phyloP scores from a whole-genome alignment of 2,888 invertebrate genomes.

The Chrysolina oricalcia region DNA sequence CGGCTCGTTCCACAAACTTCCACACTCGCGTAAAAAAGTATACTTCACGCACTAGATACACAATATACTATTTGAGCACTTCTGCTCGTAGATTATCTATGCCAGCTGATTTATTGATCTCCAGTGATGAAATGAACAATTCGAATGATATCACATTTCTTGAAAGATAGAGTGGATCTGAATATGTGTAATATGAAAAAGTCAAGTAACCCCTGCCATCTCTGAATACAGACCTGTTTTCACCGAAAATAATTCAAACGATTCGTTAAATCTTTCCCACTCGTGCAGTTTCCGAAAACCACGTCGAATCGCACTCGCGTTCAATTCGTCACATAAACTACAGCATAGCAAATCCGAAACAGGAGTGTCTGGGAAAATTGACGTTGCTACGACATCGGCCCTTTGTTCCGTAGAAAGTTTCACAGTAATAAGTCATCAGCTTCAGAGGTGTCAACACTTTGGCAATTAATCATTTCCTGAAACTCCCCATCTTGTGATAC shows the following conservation, averaged over 20 bases:
- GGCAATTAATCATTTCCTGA: constrained; percentile 69
- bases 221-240: background rate
- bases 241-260: background rate
- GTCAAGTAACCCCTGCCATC: background rate
- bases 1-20: too few relatives aligned
- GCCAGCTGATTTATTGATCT: too few relatives aligned
- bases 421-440: constrained; percentile 68
- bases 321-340: constrained; percentile 62
- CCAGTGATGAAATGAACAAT: too few relatives aligned
- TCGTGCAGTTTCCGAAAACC: background rate
- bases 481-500: constrained; percentile 60
- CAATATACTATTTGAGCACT: too few relatives aligned
- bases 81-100: too few relatives aligned
- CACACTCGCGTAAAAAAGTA: too few relatives aligned
- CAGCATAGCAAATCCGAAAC: constrained; percentile 64
- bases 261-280: background rate
- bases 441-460: constrained; percentile 66
- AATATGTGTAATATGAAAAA: too few relatives aligned
- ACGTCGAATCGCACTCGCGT: constrained; percentile 67
- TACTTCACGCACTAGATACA: too few relatives aligned
- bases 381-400: constrained; percentile 60
- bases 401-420: constrained; percentile 57
- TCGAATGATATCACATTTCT: too few relatives aligned
- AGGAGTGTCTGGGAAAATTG: constrained; percentile 68
- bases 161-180: too few relatives aligned